Percentiles rank a stretch among this genome's conserved stretches.
Conservation (phyloP, 2,888 invertebrate species). For the Eledone cirrhosa region DNA sequence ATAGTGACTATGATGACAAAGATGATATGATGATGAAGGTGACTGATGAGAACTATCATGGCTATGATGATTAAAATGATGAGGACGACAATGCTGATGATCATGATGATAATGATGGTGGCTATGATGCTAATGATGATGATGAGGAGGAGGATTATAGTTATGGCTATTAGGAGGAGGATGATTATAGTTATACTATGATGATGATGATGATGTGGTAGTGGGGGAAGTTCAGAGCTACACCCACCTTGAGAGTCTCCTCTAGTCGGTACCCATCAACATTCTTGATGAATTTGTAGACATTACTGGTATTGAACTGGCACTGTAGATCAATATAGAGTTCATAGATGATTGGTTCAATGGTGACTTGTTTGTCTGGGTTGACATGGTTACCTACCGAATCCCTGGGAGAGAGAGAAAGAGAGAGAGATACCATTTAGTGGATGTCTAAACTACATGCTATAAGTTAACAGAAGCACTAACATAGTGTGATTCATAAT, state of each 20-base stretch:
- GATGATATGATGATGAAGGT: no score
- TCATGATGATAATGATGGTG: no score
- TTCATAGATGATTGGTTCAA: conserved; percentile 70
- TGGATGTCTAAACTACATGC: no score
- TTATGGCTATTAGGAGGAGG: not conserved
- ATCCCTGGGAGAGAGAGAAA: conserved; percentile 45
- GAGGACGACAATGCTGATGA: no score
- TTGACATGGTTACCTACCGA: conserved; percentile 55
- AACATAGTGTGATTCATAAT: no score
- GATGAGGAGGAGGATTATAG: no score
- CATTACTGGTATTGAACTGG: conserved; percentile 70
- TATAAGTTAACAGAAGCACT: no score
- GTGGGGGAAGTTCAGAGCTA: not conserved
- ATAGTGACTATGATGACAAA: no score
- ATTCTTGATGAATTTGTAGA: conserved; percentile 70
- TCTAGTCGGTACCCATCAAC: conserved; percentile 74
- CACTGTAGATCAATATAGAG: conserved; percentile 75
- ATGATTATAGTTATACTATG: not conserved
- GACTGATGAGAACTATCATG: no score
- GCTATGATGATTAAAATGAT: no score
- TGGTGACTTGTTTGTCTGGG: conserved; percentile 53
- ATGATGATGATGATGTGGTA: not conserved
- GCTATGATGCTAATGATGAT: no score
- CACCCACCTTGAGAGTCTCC: conserved; percentile 70
- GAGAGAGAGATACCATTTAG: not conserved